A percentile compares a stretch with the other conserved stretches of the same genome.
Evolutionary conservation across 1,140 invertebrate species (phyloP).

Genomic region (Procambarus clarkii): DNA sequence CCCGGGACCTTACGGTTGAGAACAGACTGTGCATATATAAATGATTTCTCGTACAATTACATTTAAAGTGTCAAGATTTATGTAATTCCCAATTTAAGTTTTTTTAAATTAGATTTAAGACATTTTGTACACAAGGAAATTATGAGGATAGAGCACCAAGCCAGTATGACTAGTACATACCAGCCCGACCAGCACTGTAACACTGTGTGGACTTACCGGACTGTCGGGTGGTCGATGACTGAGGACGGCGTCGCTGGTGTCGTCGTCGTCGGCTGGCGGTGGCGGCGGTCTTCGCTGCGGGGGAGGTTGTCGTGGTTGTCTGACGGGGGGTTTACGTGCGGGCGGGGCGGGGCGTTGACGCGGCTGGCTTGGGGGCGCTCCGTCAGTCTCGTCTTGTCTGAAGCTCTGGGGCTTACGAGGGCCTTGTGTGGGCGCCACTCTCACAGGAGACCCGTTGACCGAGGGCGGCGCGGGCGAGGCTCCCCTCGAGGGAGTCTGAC

Average conservation of each 20-base stretch:
- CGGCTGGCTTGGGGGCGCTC: background rate
- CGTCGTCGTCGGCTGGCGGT: background rate
- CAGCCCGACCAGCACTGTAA: too few species aligned
- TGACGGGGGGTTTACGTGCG: background rate
- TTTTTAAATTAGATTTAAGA: too few species aligned
- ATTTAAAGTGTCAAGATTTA: too few species aligned
- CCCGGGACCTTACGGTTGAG: too few species aligned
- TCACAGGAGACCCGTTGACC: slow-evolving; percentile 26
- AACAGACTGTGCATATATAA: too few species aligned
- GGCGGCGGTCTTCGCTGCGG: background rate
- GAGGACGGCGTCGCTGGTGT: slow-evolving; percentile 2
- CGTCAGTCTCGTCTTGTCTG: background rate
- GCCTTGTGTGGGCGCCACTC: slow-evolving; percentile 22
- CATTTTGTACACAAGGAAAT: too few species aligned
- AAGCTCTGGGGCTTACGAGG: background rate
- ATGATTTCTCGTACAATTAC: too few species aligned
- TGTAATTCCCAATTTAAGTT: too few species aligned
- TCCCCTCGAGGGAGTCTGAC: slow-evolving; percentile 4
- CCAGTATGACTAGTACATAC: too few species aligned
- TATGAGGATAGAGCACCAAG: too few species aligned
- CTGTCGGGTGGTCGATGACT: background rate
- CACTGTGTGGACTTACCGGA: background rate
- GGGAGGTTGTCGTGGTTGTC: background rate
- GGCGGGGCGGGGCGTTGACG: background rate
- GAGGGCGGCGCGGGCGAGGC: slow-evolving; percentile 28